A percentile compares a stretch with the other conserved stretches of the same genome.
These are phyloP conservation scores for Lepidurus apus DNA, from an alignment of 1,140 invertebrate genomes.

Conservation along the genomic window DNA sequence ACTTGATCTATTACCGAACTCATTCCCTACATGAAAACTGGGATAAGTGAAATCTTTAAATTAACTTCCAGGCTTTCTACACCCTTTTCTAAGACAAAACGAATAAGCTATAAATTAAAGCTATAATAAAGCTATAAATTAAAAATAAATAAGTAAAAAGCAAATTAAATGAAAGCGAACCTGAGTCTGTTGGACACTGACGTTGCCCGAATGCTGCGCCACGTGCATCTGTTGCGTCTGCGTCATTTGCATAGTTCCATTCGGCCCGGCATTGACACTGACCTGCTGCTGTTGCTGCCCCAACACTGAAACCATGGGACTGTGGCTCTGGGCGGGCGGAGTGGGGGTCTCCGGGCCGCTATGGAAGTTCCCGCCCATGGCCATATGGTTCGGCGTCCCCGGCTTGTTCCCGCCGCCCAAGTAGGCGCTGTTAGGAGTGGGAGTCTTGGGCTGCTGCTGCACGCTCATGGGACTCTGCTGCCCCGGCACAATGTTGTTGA, in stretches of 20 bases:
- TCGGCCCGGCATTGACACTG: constrained; percentile 5
- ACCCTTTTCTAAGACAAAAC: neutral
- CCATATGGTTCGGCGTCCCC: neutral
- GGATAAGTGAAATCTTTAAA: too few species aligned
- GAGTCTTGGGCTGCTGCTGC: neutral
- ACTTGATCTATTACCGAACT: too few species aligned
- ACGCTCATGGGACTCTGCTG: constrained; percentile 29
- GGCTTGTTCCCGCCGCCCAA: neutral
- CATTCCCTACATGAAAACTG: too few species aligned
- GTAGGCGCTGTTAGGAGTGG: neutral
- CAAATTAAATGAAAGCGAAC: neutral
- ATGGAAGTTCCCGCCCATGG: neutral
- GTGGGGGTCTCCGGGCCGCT: neutral
- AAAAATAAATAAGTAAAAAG: neutral
- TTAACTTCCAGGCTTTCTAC: too few species aligned
- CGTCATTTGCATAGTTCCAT: constrained; percentile 30
- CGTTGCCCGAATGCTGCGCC: neutral
- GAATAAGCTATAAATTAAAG: too few species aligned
- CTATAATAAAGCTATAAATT: too few species aligned
- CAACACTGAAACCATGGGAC: neutral
- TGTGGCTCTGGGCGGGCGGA: neutral
- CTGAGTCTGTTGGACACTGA: neutral
- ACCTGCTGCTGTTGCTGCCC: constrained; percentile 32
- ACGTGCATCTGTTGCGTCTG: neutral
- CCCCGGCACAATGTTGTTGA: neutral